Base-by-base conservation (phyloP, 2,113 vertebrate genomes). In the Sander lucioperca region DNA sequence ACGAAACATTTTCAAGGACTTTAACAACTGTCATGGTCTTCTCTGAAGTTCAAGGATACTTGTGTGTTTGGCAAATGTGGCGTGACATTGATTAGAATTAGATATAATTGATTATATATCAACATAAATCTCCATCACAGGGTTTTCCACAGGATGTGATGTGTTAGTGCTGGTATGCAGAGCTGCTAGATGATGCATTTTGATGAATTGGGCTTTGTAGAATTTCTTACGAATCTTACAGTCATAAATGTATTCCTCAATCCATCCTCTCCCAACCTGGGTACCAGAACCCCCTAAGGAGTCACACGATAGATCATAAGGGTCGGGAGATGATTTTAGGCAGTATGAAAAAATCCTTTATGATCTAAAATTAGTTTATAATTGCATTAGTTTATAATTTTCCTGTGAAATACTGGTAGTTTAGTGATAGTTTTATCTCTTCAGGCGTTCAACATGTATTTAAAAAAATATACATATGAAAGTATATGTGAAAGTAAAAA, bases 131-230 rank as follows among this genome's bases (percentile, higher is more conserved):
- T 27, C 23, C 3, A 2, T 71, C 43, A 45, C 23, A 11, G 79
- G 59, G 13, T 14, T 79, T 82, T 67, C 65, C 39, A 8, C 79
- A 67, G 86, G 70, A 88, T 74, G 85, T 78, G 72, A 77, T 58
- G 58, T 18, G 15, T 39, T 23, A 21, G 53, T 19, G 61, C 47
- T 30, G 74, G 66, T 39, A 62, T 68, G 39, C 36, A 25, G 64
- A 50, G 36, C 9, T 6, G 43, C 3, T 47, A 39, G 33, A 12
- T 76, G 77, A 72, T 8, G 1, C 77, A 25, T 23, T 13, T 16
- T 58, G 51, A 66, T 66, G n/a, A 72, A 48, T 19, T 15, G 21
- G 19, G 1, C 1, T 61, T 59, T 59, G 2, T 33, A 33, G 6
- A 13, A 39, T 69, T 19, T 43, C 39, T 11, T 43, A 43, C 10